Conservation (phyloP, 2,113 vertebrate genomes). For the Chaetodon auriga region DNA sequence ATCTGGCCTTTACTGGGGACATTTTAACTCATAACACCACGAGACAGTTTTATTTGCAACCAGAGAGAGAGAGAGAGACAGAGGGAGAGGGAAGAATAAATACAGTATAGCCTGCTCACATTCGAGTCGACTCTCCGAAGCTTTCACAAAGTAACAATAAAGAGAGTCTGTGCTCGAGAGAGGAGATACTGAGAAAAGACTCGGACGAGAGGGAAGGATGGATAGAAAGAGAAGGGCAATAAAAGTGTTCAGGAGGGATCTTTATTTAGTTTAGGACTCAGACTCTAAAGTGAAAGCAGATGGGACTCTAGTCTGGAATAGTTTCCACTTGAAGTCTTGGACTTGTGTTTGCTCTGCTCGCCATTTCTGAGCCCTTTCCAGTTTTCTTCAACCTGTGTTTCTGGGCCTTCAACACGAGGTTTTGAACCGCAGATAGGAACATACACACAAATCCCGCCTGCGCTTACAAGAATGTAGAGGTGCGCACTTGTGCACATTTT, state of each 20-base stretch:
- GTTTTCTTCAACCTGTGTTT: constrained; percentile 68
- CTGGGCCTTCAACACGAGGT: constrained; percentile 53
- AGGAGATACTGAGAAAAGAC: constrained; percentile 39
- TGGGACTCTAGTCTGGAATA: constrained; percentile 81
- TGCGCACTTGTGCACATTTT: constrained; percentile 4
- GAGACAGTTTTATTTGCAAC: constrained; percentile 66
- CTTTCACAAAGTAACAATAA: constrained; percentile 60
- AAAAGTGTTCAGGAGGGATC: constrained; percentile 83
- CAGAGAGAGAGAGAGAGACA: constrained; percentile 22
- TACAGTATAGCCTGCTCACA: constrained; percentile 30
- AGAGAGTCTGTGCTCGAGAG: constrained; percentile 33
- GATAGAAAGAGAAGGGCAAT: constrained; percentile 73
- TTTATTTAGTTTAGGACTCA: constrained; percentile 85
- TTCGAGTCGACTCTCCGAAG: constrained; percentile 46
- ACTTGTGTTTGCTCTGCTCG: constrained; percentile 70
- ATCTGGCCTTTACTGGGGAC: constrained; percentile 42
- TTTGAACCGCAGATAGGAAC: constrained; percentile 43
- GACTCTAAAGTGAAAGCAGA: constrained; percentile 86
- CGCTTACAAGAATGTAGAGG: constrained; percentile 7
- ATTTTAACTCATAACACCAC: constrained; percentile 54
- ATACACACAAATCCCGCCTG: constrained; percentile 25
- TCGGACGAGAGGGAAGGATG: constrained; percentile 52
- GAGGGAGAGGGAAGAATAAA: constrained; percentile 1
- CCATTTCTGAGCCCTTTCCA: constrained; percentile 72
- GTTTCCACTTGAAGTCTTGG: constrained; percentile 86